These are phyloP conservation scores for Sapajus apella DNA, from an alignment of 2,113 vertebrate species.

Conservation along the genomic window DNA sequence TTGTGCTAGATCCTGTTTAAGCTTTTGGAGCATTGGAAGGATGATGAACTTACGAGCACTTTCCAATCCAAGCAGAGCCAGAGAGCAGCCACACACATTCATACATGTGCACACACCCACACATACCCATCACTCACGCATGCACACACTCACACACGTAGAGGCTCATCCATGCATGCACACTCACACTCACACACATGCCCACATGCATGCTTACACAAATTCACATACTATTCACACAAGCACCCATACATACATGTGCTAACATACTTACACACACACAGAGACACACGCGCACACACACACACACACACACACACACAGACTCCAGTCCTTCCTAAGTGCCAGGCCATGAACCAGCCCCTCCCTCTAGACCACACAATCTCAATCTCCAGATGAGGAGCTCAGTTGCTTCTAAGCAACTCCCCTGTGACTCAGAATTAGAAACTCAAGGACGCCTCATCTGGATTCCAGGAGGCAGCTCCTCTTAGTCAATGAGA, in stretches of 20 bases:
- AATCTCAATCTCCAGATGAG: background rate
- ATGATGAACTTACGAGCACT: background rate
- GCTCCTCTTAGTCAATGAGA: background rate
- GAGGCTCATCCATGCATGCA: background rate
- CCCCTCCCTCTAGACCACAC: too few species aligned
- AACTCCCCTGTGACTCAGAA: background rate
- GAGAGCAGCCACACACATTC: background rate
- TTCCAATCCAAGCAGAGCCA: too few species aligned
- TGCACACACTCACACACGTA: background rate
- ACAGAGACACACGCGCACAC: too few species aligned
- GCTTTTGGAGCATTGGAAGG: rapidly evolving
- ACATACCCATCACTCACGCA: background rate
- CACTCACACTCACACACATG: background rate
- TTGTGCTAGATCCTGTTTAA: background rate
- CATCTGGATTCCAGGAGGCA: background rate
- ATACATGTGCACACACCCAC: background rate
- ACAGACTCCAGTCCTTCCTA: background rate
- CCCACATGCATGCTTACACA: background rate
- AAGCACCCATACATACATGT: background rate
- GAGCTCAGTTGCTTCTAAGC: background rate
- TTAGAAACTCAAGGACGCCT: rapidly evolving
- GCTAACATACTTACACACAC: background rate
- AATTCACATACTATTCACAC: background rate
- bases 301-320: too few species aligned
- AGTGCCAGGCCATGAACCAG: background rate